Evolutionary conservation across 2,888 invertebrate genomes (phyloP), one percentile per base, ranked within the genome.

Genomic region (Schrankia costaestrigalis): DNA sequence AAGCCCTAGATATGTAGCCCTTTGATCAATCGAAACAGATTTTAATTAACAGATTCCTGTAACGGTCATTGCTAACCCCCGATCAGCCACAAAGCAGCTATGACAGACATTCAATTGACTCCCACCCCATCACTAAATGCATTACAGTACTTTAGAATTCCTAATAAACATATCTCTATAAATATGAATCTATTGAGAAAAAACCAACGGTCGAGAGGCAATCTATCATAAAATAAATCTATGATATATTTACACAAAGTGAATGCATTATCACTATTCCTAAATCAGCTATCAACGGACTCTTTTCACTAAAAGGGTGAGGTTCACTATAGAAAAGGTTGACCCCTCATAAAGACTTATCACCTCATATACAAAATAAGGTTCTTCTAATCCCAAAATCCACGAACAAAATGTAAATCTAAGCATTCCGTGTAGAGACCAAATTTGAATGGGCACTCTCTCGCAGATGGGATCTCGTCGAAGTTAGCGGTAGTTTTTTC

Each of bases 301-400:
- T 86, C 87, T 86, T 87, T 87, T 87, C 87, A 87, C 87, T 87
- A 84, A 87, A 87, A 87, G 87, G 87, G 87, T 86, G 80, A 84
- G 72, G 75, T 71, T 69, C 76, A 78, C 84, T 76, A 86, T 84
- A 84, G 86, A 86, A 87, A 87, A 85, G 87, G 87, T 86, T 87
- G 87, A 87, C 87, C 87, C 88, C 83, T 87, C 87, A 85, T 87
- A 87, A 86, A 86, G 87, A 87, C 87, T 86, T 87, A 87, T 87
- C 87, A 86, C 87, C 81, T 86, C 85, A 84, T 85, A 85, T 85
- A 87, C 87, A 87, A 86, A 87, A 85, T 86, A 87, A 86, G 82
- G 86, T 80, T 80, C 64, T 76, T 76, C 80, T 86, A 86, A 87
- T 87, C 85, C 82, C 23, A 41, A 41, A 59, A 34, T 41, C 37